Conservation (phyloP, 1,140 invertebrate species). For the Muscidifurax raptorellus region DNA sequence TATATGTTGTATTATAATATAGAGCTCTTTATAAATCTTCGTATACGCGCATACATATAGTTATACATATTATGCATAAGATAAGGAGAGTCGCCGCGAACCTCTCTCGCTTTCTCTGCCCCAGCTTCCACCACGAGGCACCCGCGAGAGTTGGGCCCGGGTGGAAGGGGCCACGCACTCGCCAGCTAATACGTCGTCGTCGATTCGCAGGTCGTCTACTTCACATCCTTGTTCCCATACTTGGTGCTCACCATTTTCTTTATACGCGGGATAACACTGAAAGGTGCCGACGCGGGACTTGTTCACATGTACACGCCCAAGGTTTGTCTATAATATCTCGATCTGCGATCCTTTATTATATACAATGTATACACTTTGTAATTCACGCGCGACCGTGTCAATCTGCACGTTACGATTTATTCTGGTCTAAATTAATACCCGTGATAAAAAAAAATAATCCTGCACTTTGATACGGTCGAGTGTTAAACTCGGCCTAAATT, state of each 20-base stretch:
- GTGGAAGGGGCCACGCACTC: conserved; percentile 31
- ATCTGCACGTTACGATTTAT: neutral
- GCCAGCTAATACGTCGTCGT: conserved; percentile 50
- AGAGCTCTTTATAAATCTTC: too few relatives aligned
- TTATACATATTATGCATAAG: conserved; percentile 21
- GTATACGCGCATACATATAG: too few relatives aligned
- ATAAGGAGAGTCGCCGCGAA: conserved; percentile 46
- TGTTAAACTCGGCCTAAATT: too few relatives aligned
- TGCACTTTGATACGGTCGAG: neutral
- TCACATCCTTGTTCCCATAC: conserved; percentile 97
- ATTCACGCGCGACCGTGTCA: too few relatives aligned
- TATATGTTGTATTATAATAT: too few relatives aligned
- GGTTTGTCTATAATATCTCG: conserved; percentile 77
- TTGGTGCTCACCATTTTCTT: conserved; percentile 96
- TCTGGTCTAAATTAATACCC: too few relatives aligned
- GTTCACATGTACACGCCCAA: conserved; percentile 95
- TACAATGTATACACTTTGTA: neutral
- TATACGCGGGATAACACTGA: conserved; percentile 91
- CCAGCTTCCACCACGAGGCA: conserved; percentile 44
- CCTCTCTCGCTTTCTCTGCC: conserved; percentile 43
- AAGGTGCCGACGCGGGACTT: conserved; percentile 91
- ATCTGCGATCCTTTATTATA: neutral
- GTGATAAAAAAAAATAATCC: too few relatives aligned
- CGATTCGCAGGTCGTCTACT: conserved; percentile 89
- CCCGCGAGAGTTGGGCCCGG: neutral